Base-by-base conservation (phyloP, 2,888 invertebrate genomes). In the Stegophylla sp. region DNA sequence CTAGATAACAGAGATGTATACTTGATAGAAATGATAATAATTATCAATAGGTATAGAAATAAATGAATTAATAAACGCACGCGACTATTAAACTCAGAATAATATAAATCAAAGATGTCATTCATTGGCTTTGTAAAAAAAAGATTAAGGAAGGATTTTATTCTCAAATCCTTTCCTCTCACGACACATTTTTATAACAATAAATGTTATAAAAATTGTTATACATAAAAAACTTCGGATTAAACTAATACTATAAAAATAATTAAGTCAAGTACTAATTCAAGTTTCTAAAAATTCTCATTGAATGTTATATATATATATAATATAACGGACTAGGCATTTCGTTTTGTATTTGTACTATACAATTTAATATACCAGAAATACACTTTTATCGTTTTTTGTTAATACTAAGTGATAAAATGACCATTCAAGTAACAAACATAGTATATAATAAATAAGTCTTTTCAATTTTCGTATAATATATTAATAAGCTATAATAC, bases 211-310 rank as follows among this genome's bases (percentile, higher is more conserved):
- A n/a, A n/a, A n/a, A n/a, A n/a, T n/a, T n/a, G n/a, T n/a, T 45
- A 67, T 26, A 45, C 13, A 67, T 45, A 23, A 67, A 23, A 43
- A 66, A 67, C 23, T 67, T 45, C 45, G 17, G 26, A n/a, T n/a
- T 15, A 67, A 67, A 67, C 45, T 67, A 43, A 45, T 45, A 67
- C 17, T 15, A 67, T 67, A 67, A 45, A 67, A 26, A 45, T 67
- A 67, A 67, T 67, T 67, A 45, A 67, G 23, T 67, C 26, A 45
- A 45, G 45, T 64, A 43, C 23, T n/a, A n/a, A n/a, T 64, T 23
- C 15, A 23, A 43, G 0, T 43, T 23, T 45, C 17, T 67, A 67
- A 67, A 17, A 23, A 23, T 67, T 26, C 45, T 67, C 45, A 17
- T 45, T 67, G 43, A n/a, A 9, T n/a, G n/a, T n/a, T 34, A 34